These are phyloP conservation scores for Eristalis tenax DNA, from an alignment of 2,888 invertebrate genomes.

Conservation along the genomic window DNA sequence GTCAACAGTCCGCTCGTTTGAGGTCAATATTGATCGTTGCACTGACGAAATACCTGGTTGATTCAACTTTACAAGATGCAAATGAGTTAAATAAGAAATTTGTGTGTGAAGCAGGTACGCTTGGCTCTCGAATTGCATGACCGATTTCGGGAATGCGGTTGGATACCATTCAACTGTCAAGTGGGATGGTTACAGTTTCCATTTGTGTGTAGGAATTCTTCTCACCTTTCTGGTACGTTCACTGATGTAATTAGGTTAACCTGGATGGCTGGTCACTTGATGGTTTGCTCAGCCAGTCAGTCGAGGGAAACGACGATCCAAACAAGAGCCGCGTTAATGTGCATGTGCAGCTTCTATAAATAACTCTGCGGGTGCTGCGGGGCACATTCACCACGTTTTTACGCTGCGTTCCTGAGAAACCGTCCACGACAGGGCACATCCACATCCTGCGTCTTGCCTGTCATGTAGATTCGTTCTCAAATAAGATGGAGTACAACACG, in stretches of 20 bases:
- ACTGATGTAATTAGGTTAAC: conserved; percentile 55
- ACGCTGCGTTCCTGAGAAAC: conserved; percentile 25
- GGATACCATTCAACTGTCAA: conserved; percentile 5
- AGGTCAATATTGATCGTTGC: conserved; percentile 32
- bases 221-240: conserved; percentile 12
- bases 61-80: conserved; percentile 36
- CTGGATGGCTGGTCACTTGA: conserved; percentile 26
- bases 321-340: conserved; percentile 12
- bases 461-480: conserved; percentile 55
- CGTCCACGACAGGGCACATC: conserved; percentile 13
- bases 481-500: conserved; percentile 52
- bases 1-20: conserved; percentile 27
- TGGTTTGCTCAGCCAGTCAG: not conserved
- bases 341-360: conserved; percentile 22
- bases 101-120: conserved; percentile 3
- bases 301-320: not conserved
- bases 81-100: conserved; percentile 39
- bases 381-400: not conserved
- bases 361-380: conserved; percentile 1
- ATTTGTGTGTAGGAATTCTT: conserved; percentile 1
- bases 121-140: conserved; percentile 41
- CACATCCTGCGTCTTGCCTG: conserved; percentile 46
- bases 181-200: conserved; percentile 14
- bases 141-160: conserved; percentile 19
- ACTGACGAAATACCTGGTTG: not conserved